These are phyloP conservation scores for Anhinga anhinga DNA, from an alignment of 2,113 vertebrate genomes.

Conservation along the genomic window DNA sequence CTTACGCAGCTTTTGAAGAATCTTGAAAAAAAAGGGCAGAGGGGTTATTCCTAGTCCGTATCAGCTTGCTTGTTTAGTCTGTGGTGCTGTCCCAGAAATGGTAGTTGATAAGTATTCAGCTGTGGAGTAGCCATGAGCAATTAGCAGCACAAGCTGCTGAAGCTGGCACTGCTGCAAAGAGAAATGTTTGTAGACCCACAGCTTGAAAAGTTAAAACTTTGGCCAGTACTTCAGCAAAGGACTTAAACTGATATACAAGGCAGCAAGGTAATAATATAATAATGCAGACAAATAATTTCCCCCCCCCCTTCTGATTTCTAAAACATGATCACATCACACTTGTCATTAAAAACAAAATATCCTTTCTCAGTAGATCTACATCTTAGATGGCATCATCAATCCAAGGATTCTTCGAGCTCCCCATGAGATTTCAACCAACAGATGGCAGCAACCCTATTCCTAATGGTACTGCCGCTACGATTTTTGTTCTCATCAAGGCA, in stretches of 20 bases:
- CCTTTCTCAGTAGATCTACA: background rate
- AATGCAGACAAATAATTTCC: background rate
- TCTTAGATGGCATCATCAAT: background rate
- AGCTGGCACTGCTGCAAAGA: background rate
- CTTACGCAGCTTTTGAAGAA: background rate
- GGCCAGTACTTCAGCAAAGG: background rate
- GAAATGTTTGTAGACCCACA: background rate
- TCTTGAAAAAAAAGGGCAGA: background rate
- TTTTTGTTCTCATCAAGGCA: background rate
- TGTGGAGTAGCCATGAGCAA: background rate
- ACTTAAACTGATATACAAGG: background rate
- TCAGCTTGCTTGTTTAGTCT: background rate
- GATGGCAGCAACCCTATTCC: slow-evolving; percentile 67
- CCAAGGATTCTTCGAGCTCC: slow-evolving; percentile 14
- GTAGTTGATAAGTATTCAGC: background rate
- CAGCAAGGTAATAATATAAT: background rate
- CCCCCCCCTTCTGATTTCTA: fast-evolving
- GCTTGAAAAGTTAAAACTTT: background rate
- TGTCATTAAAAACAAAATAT: background rate
- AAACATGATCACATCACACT: background rate
- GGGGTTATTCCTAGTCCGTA: background rate
- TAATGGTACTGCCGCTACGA: background rate
- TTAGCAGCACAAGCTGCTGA: background rate
- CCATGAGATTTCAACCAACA: slow-evolving; percentile 58
- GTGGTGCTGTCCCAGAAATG: background rate